Percentiles rank a stretch among this genome's conserved stretches.
Conservation (phyloP, 2,888 invertebrate genomes). For the Lasius fuliginosus region DNA sequence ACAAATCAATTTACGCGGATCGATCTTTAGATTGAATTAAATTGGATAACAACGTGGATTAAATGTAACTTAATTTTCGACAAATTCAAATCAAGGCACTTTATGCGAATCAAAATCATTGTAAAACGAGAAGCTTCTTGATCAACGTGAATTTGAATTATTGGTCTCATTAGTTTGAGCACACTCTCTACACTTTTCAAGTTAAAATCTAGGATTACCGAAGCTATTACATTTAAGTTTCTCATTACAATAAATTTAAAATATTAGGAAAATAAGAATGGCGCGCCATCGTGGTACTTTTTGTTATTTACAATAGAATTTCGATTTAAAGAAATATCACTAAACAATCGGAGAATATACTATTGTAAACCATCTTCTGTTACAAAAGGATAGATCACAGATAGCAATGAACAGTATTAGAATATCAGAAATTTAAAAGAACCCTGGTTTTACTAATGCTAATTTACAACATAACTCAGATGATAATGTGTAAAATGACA, state of each 20-base stretch:
- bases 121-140: background rate
- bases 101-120: background rate
- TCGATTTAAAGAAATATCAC: too few relatives aligned
- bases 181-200: background rate
- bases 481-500: background rate
- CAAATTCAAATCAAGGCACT: background rate
- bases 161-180: background rate
- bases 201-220: background rate
- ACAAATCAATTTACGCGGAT: slow-evolving; percentile 22
- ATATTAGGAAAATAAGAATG: background rate
- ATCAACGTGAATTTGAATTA: background rate
- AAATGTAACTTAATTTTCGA: slow-evolving; percentile 21
- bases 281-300: too few relatives aligned
- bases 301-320: too few relatives aligned
- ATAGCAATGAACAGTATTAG: background rate
- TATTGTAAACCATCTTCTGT: too few relatives aligned
- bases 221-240: background rate
- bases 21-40: slow-evolving; percentile 28
- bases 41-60: slow-evolving; percentile 4
- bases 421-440: background rate
- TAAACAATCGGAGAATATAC: too few relatives aligned
- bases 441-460: background rate
- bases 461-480: background rate
- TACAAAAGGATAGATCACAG: too few relatives aligned
- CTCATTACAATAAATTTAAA: background rate